Evolutionary conservation across 2,113 vertebrate genomes (phyloP).

Genomic region (Megaptera novaeangliae): DNA sequence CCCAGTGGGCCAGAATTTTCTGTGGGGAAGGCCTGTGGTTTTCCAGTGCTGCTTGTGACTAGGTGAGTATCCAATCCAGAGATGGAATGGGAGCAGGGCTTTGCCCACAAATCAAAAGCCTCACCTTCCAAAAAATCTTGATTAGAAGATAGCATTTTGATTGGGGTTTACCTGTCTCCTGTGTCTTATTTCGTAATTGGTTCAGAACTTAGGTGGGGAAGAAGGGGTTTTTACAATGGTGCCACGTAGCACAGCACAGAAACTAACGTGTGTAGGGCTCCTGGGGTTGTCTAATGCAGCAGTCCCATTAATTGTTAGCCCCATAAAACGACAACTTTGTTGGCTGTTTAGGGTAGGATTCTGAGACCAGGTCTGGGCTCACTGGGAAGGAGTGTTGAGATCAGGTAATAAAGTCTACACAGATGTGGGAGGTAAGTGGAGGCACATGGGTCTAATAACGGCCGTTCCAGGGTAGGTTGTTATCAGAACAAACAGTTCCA

Average conservation of each 20-base stretch:
- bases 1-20: neutral
- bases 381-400: neutral
- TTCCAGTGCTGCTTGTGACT: neutral
- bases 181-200: neutral
- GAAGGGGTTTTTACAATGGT: neutral
- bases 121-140: neutral
- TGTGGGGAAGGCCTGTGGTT: neutral
- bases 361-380: neutral
- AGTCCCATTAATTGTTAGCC: neutral
- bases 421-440: too few relatives aligned
- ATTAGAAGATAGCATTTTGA: neutral
- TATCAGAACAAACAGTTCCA: neutral
- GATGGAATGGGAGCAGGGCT: neutral
- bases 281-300: too few relatives aligned
- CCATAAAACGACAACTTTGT: neutral
- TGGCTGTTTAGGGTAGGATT: neutral
- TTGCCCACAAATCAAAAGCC: neutral
- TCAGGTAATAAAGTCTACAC: neutral
- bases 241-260: neutral
- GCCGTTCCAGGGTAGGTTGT: neutral
- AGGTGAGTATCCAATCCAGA: neutral
- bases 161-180: neutral
- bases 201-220: neutral
- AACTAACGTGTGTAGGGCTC: neutral
- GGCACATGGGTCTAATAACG: neutral